Evolutionary conservation across 1,140 invertebrate genomes (phyloP), one percentile per base, ranked within the genome.

Genomic region (Hypsibius dujardini): DNA sequence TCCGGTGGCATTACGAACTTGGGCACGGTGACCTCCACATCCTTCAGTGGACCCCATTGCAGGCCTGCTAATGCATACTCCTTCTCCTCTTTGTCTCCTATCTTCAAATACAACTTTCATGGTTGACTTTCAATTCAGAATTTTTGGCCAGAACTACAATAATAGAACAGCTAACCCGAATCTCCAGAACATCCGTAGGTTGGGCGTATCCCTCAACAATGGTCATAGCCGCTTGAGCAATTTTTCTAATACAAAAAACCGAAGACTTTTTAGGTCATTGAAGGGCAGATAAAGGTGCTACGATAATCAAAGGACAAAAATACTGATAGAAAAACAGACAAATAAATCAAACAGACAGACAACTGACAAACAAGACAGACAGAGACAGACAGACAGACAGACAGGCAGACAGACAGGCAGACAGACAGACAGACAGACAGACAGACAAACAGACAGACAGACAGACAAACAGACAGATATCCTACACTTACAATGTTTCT

Each of bases 91-190:
- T 67, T 67, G 42, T 67, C 62, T 15, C 62, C 62, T 7, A 15
- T 42, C 62, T 67, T 12, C 62, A 67, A 67, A 56, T 28, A 56
- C 50, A 56, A 56, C 50, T 7, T 56, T n/a, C 50, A 56, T 56
- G 50, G 7, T 12, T 12, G 50, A 7, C 7, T 12, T 56, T 12
- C n/a, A 56, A 56, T n/a, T 12, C 50, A n/a, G 7, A n/a, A 56
- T 56, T 56, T 56, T 56, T 12, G n/a, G 7, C 7, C 7, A 12
- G 7, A 7, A 56, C 7, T 56, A 56, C 50, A 56, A 56, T 56
- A 56, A 56, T 15, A 15, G 12, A 42, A 67, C 12, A 67, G 7
- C 12, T 15, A 7, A 67, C 62, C 62, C 42, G 12, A 15, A 67
- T 67, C 45, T 67, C 62, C 12, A 67, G 12, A 12, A 67, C 62